Evolutionary conservation across 2,888 invertebrate species (phyloP).

Genomic region (Belgica antarctica): DNA sequence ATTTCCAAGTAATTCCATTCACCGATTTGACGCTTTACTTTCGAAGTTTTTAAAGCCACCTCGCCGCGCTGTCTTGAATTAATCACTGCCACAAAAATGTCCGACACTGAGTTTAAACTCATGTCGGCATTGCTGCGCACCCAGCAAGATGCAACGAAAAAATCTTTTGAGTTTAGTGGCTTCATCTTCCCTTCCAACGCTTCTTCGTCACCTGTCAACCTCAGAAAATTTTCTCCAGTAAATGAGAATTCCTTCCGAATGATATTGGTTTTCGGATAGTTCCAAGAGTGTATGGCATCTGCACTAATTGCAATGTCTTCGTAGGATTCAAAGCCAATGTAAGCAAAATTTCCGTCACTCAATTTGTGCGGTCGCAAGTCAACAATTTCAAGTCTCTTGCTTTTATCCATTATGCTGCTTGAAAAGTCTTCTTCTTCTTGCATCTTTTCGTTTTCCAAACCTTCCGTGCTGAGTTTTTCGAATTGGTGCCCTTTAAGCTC

Average conservation of each 20-base stretch:
- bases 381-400: background rate
- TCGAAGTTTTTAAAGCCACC: too few species aligned
- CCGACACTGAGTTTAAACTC: background rate
- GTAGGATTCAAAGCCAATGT: background rate
- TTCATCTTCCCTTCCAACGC: background rate
- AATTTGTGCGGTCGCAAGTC: background rate
- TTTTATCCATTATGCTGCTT: background rate
- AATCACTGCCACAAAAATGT: background rate
- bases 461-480: background rate
- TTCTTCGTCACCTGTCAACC: background rate
- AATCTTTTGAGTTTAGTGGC: background rate
- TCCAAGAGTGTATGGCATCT: too few species aligned
- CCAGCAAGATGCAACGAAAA: background rate
- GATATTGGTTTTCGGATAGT: too few species aligned
- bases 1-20: background rate
- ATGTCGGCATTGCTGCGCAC: background rate
- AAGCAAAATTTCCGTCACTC: background rate
- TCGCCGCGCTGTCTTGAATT: too few species aligned
- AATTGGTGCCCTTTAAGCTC: background rate
- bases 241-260: too few species aligned
- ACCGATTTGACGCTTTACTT: background rate
- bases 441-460: background rate
- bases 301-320: background rate
- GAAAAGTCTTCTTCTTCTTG: background rate
- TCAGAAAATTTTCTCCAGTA: background rate